Evolutionary conservation across 2,113 vertebrate species (phyloP).

Genomic region (Cottus gobio): DNA sequence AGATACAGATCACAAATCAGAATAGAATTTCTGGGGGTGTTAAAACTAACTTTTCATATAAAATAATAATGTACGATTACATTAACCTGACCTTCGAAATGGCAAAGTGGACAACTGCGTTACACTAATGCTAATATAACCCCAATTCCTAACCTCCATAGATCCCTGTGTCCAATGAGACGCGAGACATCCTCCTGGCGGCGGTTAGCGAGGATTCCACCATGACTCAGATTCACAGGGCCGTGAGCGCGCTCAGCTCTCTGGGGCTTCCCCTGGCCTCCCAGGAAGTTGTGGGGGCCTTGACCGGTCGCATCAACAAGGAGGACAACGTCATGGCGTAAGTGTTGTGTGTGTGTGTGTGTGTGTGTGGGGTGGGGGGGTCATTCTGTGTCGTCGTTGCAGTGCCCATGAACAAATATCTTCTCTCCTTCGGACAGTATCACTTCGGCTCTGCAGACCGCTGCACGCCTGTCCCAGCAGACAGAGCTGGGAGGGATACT

Average conservation of each 20-base stretch:
- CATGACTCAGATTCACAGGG: conserved; percentile 91
- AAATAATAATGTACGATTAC: background rate
- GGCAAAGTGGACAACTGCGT: background rate
- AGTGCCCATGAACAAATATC: background rate
- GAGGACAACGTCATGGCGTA: conserved; percentile 95
- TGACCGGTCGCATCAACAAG: conserved; percentile 92
- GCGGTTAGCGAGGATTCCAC: conserved; percentile 95
- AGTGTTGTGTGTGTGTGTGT: conserved; percentile 77
- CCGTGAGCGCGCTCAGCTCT: conserved; percentile 90
- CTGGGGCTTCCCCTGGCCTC: conserved; percentile 94
- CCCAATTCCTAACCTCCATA: conserved; percentile 55
- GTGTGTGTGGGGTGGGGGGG: background rate
- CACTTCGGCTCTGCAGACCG: conserved; percentile 90
- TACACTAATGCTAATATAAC: too few relatives aligned
- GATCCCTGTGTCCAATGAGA: conserved; percentile 95
- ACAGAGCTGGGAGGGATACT: conserved; percentile 92
- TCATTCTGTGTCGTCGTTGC: background rate
- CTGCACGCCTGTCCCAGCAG: conserved; percentile 93
- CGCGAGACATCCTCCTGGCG: conserved; percentile 92
- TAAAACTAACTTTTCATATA: background rate
- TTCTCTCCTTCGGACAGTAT: conserved; percentile 83
- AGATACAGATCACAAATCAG: too few relatives aligned
- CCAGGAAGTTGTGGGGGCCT: conserved; percentile 91
- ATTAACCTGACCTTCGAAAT: background rate
- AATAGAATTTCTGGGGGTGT: background rate